Conservation (phyloP, 1,140 invertebrate genomes). For the Drosophila subpulchrella region DNA sequence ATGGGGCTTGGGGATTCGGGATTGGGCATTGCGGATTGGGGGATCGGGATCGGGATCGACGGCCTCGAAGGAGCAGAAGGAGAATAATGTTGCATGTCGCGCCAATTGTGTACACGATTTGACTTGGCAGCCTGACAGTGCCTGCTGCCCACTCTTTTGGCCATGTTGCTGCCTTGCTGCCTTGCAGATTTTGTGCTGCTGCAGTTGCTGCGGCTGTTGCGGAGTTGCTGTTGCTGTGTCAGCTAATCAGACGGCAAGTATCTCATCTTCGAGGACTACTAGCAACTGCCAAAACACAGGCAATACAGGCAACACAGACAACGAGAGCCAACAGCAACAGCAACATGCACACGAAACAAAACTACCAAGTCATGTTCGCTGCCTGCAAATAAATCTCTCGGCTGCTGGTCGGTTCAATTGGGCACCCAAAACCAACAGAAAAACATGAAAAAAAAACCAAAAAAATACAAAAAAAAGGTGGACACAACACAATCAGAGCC, state of each 20-base stretch:
- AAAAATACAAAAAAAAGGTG: slow-evolving; percentile 54
- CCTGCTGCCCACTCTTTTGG: slow-evolving; percentile 71
- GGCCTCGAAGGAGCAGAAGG: slow-evolving; percentile 47
- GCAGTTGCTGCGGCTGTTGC: slow-evolving; percentile 28
- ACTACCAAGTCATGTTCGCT: slow-evolving; percentile 81
- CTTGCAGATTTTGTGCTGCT: slow-evolving; percentile 44
- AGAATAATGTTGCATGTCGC: slow-evolving; percentile 83
- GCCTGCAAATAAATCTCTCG: slow-evolving; percentile 74
- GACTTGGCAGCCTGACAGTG: slow-evolving; percentile 81
- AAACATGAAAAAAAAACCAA: slow-evolving; percentile 3
- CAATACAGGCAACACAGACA: slow-evolving; percentile 69
- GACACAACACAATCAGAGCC: slow-evolving; percentile 77
- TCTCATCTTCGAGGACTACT: slow-evolving; percentile 84
- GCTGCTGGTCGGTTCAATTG: slow-evolving; percentile 66
- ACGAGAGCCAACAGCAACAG: slow-evolving; percentile 50
- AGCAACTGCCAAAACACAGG: slow-evolving; percentile 80
- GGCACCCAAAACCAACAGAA: slow-evolving; percentile 60
- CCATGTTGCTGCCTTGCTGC: slow-evolving; percentile 23
- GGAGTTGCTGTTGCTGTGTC: slow-evolving; percentile 54
- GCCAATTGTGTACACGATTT: slow-evolving; percentile 84
- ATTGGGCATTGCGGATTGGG: not conserved
- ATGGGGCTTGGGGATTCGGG: slow-evolving; percentile 15
- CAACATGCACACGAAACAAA: slow-evolving; percentile 79
- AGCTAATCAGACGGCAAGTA: slow-evolving; percentile 84
- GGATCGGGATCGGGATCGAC: slow-evolving; percentile 42